Conservation (phyloP, 2,888 invertebrate genomes). For the Drosophila anceps region DNA sequence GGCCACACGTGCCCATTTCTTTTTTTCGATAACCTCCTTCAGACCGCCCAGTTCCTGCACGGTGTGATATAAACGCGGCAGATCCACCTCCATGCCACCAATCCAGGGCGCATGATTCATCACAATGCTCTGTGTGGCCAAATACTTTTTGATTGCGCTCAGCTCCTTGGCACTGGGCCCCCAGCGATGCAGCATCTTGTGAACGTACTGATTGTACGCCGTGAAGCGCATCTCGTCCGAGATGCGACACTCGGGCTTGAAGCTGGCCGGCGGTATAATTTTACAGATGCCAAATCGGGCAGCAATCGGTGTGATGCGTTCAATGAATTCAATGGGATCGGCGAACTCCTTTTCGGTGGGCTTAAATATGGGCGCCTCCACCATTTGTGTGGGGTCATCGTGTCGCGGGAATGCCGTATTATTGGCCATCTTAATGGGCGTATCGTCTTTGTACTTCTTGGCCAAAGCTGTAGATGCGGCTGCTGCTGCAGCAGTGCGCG, state of each 20-base stretch:
- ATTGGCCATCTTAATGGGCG: constrained; percentile 85
- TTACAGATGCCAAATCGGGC: constrained; percentile 94
- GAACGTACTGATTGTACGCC: constrained; percentile 95
- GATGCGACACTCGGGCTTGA: constrained; percentile 93
- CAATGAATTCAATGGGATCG: constrained; percentile 94
- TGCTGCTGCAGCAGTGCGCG: constrained; percentile 65
- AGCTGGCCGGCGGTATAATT: constrained; percentile 92
- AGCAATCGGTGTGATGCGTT: constrained; percentile 91
- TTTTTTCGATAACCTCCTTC: constrained; percentile 93
- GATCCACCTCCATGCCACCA: constrained; percentile 95
- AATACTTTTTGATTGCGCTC: constrained; percentile 93
- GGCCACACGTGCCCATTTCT: constrained; percentile 94
- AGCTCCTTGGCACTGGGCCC: constrained; percentile 94
- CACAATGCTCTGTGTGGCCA: constrained; percentile 91
- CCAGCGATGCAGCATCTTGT: constrained; percentile 95
- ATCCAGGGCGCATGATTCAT: constrained; percentile 92
- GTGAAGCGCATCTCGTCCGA: constrained; percentile 94
- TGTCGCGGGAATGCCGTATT: constrained; percentile 86
- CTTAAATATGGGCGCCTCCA: constrained; percentile 92
- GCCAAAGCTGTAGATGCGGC: constrained; percentile 74
- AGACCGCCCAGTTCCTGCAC: constrained; percentile 95
- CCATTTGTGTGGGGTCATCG: constrained; percentile 87
- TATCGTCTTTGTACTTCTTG: constrained; percentile 84
- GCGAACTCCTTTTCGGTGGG: constrained; percentile 94
- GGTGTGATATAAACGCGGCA: constrained; percentile 93